Evolutionary conservation across 2,888 invertebrate genomes (phyloP), one percentile per base, ranked within the genome.

Genomic region (Volucella bombylans): DNA sequence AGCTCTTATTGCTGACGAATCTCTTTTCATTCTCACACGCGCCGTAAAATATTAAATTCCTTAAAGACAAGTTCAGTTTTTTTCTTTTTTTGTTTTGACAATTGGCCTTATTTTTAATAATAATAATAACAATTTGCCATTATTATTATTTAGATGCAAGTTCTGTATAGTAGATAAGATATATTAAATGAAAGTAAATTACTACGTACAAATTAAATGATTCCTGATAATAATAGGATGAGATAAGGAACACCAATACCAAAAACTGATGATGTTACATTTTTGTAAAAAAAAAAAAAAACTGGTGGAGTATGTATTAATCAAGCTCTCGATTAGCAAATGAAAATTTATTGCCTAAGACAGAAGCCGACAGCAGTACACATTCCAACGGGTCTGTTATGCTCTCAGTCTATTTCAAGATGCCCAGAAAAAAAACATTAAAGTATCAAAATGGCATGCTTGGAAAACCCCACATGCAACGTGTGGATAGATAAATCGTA

Each of bases 241-340:
- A 23, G 23, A 1, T 23, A 23, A 4, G 0, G 23, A 23, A 23
- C 23, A 4, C 23, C 23, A 23, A 23, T 3, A 23, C 4, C 23
- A 1, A 23, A 23, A 23, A 4, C 1, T 3, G 4, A 23, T 23
- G 41, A 59, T 57, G 57, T 71, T 50, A 38, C 18, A 45, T 52
- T 72, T 65, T 15, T 12, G 8, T 43, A 39, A 14, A 12, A 61
- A 45, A 67, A 50, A 79, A 31, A 18, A 18, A 18, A 18, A 18
- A 18, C 18, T 18, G 18, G 18, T 18, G 18, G 39, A 55, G 8
- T 23, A 39, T 12, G 43, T 49, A 80, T 79, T 79, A 67, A 73
- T 79, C 73, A 79, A 73, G 39, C 31, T 18, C 59, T 61, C 45
- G 73, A 67, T 73, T 74, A 12, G 52, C 55, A 55, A 57, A 64